Evolutionary conservation across 2,113 vertebrate genomes (phyloP).

Genomic region (Copsychus sechellarum): DNA sequence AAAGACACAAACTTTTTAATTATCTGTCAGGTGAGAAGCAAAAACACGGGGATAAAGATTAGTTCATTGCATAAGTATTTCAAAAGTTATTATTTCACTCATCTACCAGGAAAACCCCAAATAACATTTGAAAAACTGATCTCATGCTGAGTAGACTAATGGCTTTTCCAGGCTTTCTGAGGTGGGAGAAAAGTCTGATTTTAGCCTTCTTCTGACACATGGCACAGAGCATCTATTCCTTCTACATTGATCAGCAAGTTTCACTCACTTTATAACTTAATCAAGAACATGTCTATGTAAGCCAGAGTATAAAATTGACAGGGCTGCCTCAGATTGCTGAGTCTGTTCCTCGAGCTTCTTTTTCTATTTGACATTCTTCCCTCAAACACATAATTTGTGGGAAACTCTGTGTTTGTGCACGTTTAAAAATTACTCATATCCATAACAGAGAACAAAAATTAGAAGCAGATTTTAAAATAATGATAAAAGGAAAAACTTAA

Average conservation of each 20-base stretch:
- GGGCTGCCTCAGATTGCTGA: neutral
- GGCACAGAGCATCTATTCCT: neutral
- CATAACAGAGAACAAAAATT: neutral
- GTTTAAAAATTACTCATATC: neutral
- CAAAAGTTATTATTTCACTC: neutral
- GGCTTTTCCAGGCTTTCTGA: neutral
- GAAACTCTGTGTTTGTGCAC: too few relatives aligned
- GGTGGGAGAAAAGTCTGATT: neutral
- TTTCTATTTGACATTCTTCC: neutral
- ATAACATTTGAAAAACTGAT: neutral
- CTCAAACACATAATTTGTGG: too few relatives aligned
- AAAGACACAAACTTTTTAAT: neutral
- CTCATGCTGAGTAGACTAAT: neutral
- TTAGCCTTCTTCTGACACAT: neutral
- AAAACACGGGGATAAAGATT: neutral
- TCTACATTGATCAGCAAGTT: neutral
- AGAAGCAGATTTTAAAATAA: neutral
- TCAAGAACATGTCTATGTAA: neutral
- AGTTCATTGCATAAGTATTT: neutral
- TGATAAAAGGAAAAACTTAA: neutral
- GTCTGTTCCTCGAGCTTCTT: neutral
- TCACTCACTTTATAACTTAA: neutral
- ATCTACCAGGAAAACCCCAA: neutral
- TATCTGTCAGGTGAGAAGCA: neutral
- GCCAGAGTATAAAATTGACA: neutral